These are phyloP conservation scores for Orchesella flavescens DNA, from an alignment of 2,888 invertebrate genomes.

Conservation along the genomic window DNA sequence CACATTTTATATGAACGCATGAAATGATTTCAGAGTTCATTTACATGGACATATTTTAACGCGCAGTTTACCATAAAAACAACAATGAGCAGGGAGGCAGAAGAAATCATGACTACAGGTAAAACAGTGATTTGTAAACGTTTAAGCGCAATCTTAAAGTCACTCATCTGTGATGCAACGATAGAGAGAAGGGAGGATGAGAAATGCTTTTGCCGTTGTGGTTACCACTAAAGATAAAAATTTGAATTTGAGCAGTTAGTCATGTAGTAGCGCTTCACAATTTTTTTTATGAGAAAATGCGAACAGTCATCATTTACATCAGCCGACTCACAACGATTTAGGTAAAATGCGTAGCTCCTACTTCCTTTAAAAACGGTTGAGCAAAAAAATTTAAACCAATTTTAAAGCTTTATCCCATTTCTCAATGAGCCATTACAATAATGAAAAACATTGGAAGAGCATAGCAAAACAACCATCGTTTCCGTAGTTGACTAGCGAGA, in stretches of 20 bases:
- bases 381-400: constrained; percentile 30
- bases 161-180: background rate
- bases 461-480: background rate
- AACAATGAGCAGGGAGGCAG: too few species aligned
- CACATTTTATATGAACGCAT: too few species aligned
- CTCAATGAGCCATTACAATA: constrained; percentile 57
- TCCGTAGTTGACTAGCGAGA: background rate
- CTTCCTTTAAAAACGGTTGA: constrained; percentile 33
- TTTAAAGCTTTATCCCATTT: constrained; percentile 24
- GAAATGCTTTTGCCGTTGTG: constrained; percentile 5
- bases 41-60: too few species aligned
- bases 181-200: background rate
- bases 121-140: too few species aligned
- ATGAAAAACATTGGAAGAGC: background rate
- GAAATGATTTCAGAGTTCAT: too few species aligned
- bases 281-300: constrained; percentile 45
- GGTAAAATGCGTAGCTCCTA: constrained; percentile 62
- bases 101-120: too few species aligned
- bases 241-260: background rate
- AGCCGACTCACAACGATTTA: constrained; percentile 43
- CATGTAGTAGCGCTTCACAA: constrained; percentile 11
- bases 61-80: too few species aligned
- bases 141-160: too few species aligned
- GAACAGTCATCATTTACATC: constrained; percentile 33
- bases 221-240: constrained; percentile 11